A percentile compares a stretch with the other conserved stretches of the same genome.
phyloP scores from a whole-genome alignment of 2,113 vertebrate genomes.

The Ceyx melanurus region DNA sequence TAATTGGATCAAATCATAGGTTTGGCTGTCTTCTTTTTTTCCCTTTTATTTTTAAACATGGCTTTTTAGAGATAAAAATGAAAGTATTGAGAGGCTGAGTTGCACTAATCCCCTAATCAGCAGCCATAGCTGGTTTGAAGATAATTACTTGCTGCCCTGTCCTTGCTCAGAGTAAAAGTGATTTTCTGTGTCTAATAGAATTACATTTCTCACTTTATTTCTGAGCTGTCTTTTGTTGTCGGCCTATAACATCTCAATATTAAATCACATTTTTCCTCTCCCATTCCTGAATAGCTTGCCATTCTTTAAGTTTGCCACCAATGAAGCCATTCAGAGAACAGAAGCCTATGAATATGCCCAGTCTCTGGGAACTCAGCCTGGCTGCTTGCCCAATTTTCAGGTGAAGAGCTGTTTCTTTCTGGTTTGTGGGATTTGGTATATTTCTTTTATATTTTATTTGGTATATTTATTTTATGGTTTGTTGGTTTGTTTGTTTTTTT shows the following conservation, averaged over 20 bases:
- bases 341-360: constrained; percentile 96
- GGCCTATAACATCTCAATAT: not conserved
- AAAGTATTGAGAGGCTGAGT: not conserved
- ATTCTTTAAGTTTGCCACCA: constrained; percentile 88
- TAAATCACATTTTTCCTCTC: not conserved
- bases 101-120: not conserved
- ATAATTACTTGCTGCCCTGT: not conserved
- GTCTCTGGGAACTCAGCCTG: constrained; percentile 86
- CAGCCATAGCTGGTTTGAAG: not conserved
- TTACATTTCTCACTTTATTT: not conserved
- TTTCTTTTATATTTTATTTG: no score
- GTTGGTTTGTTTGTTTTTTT: not conserved
- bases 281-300: constrained; percentile 75
- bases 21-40: constrained; percentile 26
- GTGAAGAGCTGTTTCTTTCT: constrained; percentile 54
- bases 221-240: not conserved
- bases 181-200: not conserved
- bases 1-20: constrained; percentile 97
- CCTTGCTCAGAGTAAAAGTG: not conserved
- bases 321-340: constrained; percentile 95
- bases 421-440: not conserved
- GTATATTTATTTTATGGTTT: no score
- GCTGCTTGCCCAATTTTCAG: constrained; percentile 90
- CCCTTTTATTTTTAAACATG: not conserved
- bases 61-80: not conserved